phyloP scores from a whole-genome alignment of 2,797 vertebrate species.

The Sebastes steindachneri region DNA sequence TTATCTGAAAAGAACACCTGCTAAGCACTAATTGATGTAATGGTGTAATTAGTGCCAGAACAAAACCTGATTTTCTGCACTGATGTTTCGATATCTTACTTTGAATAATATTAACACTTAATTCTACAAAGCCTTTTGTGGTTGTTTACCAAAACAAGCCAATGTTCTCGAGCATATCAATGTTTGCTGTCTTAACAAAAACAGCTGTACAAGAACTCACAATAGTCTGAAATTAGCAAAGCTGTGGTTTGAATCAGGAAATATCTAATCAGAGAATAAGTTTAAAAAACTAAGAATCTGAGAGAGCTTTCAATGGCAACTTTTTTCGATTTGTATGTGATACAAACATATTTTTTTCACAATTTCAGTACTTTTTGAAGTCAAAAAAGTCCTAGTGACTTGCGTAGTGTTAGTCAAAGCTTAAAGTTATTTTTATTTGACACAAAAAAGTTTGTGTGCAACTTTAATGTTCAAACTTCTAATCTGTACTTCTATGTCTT shows the following conservation, averaged over 20 bases:
- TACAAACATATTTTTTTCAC: background rate
- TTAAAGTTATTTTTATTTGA: background rate
- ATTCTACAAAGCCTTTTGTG: background rate
- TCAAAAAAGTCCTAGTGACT: background rate
- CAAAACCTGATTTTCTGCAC: background rate
- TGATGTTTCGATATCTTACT: background rate
- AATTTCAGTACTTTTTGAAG: background rate
- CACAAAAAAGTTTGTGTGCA: background rate
- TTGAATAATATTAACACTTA: background rate
- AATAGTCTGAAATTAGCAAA: background rate
- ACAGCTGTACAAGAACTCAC: background rate
- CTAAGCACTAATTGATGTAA: background rate
- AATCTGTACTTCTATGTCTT: background rate
- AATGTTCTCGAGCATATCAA: background rate
- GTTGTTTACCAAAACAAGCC: background rate
- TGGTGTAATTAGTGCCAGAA: background rate
- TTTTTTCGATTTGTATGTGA: background rate
- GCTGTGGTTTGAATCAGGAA: background rate
- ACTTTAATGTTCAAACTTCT: background rate
- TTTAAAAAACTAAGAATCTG: background rate
- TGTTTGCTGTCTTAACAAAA: background rate
- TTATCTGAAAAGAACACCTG: background rate
- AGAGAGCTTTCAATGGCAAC: background rate
- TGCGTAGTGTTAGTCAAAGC: background rate
- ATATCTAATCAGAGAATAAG: background rate